phyloP scores from a whole-genome alignment of 2,113 vertebrate species.

The Callorhinus ursinus region DNA sequence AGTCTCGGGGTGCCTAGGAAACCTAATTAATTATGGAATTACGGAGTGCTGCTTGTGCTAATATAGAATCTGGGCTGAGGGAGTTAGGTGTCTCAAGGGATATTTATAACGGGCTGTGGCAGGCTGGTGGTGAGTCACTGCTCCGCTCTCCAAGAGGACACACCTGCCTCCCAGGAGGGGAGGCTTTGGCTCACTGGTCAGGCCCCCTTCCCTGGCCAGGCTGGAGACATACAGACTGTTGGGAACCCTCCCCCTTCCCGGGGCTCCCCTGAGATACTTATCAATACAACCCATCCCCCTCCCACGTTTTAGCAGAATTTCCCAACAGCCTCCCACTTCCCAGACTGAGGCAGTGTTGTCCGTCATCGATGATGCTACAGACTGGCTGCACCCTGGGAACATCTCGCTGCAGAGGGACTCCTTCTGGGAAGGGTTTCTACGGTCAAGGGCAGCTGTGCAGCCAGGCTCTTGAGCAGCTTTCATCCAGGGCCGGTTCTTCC shows the following conservation, averaged over 20 bases:
- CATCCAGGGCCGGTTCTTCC: background rate
- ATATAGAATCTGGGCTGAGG: constrained; percentile 61
- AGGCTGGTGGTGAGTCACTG: constrained; percentile 69
- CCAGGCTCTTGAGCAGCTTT: background rate
- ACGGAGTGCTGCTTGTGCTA: background rate
- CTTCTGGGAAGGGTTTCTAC: constrained; percentile 41
- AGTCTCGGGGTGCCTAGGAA: constrained; percentile 64
- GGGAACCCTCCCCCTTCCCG: background rate
- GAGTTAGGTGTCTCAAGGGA: constrained; percentile 60
- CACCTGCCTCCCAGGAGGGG: constrained; percentile 45
- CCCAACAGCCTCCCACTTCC: constrained; percentile 40
- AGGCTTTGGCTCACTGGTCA: background rate
- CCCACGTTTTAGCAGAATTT: background rate
- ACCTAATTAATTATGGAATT: constrained; percentile 72
- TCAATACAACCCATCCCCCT: background rate
- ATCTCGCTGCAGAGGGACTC: background rate
- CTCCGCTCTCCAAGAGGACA: constrained; percentile 39
- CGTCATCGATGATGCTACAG: background rate
- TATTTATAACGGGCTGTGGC: constrained; percentile 46
- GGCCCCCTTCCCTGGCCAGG: background rate
- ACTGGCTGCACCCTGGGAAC: background rate
- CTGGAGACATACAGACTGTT: background rate
- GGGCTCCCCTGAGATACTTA: background rate
- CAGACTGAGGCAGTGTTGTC: background rate
- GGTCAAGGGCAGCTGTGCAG: background rate